Base-by-base conservation (phyloP, 2,797 vertebrate genomes). In the Enteromius argenteus region DNA sequence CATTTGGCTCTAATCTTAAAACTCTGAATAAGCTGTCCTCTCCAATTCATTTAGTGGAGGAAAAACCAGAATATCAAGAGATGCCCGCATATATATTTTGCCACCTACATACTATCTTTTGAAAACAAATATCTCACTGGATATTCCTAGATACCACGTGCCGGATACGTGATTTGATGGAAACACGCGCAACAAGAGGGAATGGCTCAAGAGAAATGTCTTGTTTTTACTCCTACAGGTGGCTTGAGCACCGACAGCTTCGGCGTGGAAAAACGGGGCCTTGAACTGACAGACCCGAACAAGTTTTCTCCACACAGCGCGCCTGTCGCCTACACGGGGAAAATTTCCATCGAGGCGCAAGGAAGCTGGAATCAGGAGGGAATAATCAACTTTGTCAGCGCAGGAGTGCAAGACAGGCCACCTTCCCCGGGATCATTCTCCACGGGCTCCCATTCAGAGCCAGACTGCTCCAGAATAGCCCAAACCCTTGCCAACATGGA, bases 311-410 rank as follows among this genome's bases (percentile, higher is more conserved):
- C 84, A 84, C 94, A 95, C 90, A 94, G 94, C 76, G 94, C 95
- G 86, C 93, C 96, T 11, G 93, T 96, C 90, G 93, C 95, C 82
- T 97, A 97, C 87, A 96, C 95, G 88, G 96, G 97, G 69, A 97
- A 94, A 88, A 96, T 97, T 89, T 97, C 96, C 84, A 96, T 97
- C 86, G 97, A 97, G 32, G 95, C 95, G 0, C 94, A 94, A 32
- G 85, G 84, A 21, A 92, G 93, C 89, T 98, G 96, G 95, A 95
- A 95, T 42, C 91, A 94, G 3, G 96, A 95, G 85, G 96, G 96
- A 86, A 91, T 96, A 86, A 95, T 98, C 87, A 95, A 97, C 91
- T 95, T 97, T 75, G 93, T 97, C 86, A 96, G 96, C 87, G 96
- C 96, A 10, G 96, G 90, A 7, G 90, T 90, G 2, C 71, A 83